A percentile compares a stretch with the other conserved stretches of the same genome.
phyloP scores from a whole-genome alignment of 2,113 vertebrate genomes.

The Leptodactylus fuscus region DNA sequence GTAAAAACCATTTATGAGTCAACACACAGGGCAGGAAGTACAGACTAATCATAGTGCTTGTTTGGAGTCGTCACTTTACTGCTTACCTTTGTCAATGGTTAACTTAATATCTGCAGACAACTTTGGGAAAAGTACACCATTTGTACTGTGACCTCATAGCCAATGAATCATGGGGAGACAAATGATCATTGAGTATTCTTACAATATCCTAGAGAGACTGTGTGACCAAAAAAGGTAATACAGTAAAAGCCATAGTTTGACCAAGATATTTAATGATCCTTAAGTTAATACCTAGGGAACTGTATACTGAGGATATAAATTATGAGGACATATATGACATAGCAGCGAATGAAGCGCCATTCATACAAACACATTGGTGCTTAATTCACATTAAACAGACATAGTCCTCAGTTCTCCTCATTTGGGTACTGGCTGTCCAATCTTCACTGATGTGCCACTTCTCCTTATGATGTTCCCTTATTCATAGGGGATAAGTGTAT shows the following conservation, averaged over 20 bases:
- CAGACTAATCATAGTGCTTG: constrained; percentile 7
- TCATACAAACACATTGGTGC: too few species aligned
- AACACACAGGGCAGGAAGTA: constrained; percentile 31
- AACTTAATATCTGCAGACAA: constrained; percentile 13
- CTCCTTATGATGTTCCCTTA: too few species aligned
- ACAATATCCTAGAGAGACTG: not conserved
- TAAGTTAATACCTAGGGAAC: too few species aligned
- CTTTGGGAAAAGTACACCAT: constrained; percentile 7
- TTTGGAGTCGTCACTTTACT: not conserved
- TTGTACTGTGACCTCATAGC: constrained; percentile 11
- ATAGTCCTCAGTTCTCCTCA: too few species aligned
- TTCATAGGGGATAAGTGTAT: too few species aligned
- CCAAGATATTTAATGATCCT: not conserved
- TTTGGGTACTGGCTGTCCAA: too few species aligned
- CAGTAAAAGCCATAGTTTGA: not conserved
- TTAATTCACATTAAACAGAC: too few species aligned
- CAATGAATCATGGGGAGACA: not conserved
- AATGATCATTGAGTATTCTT: not conserved
- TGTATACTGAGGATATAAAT: too few species aligned
- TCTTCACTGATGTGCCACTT: too few species aligned
- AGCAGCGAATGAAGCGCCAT: too few species aligned
- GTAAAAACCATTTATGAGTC: constrained; percentile 20
- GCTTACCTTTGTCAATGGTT: not conserved
- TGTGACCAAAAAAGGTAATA: constrained; percentile 24
- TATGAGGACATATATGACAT: too few species aligned